phyloP scores from a whole-genome alignment of 2,113 vertebrate species.

The Gulo gulo region DNA sequence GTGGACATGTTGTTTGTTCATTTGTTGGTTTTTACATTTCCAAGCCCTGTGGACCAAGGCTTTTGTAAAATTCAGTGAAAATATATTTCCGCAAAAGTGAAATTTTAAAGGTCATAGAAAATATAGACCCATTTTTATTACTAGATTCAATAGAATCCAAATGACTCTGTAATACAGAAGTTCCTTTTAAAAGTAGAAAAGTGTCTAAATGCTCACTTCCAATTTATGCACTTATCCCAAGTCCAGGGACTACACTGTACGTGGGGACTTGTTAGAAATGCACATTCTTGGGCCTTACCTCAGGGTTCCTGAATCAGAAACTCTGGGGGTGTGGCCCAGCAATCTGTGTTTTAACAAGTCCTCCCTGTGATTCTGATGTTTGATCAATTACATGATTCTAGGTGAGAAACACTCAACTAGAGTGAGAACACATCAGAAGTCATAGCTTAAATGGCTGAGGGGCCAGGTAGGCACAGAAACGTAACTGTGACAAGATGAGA shows the following conservation, averaged over 20 bases:
- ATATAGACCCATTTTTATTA: neutral
- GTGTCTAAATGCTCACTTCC: neutral
- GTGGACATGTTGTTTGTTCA: neutral
- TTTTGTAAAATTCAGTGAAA: conserved; percentile 18
- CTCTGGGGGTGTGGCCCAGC: neutral
- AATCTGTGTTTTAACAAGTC: neutral
- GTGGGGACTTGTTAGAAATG: neutral
- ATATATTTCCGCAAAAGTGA: neutral
- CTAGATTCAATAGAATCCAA: neutral
- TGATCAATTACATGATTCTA: neutral
- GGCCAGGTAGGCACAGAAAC: neutral
- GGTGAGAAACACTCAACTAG: neutral
- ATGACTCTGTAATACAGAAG: neutral
- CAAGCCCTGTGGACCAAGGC: neutral
- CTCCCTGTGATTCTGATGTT: neutral
- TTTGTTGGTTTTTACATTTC: conserved; percentile 11
- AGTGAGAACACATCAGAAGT: neutral
- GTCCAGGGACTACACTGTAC: neutral
- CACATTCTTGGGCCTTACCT: neutral
- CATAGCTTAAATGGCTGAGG: neutral
- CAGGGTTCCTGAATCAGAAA: neutral
- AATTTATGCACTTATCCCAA: neutral
- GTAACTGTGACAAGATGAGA: neutral
- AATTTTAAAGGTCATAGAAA: neutral
- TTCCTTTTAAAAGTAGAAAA: neutral